Evolutionary conservation across 2,797 vertebrate genomes (phyloP).

Genomic region (Synanceia verrucosa): DNA sequence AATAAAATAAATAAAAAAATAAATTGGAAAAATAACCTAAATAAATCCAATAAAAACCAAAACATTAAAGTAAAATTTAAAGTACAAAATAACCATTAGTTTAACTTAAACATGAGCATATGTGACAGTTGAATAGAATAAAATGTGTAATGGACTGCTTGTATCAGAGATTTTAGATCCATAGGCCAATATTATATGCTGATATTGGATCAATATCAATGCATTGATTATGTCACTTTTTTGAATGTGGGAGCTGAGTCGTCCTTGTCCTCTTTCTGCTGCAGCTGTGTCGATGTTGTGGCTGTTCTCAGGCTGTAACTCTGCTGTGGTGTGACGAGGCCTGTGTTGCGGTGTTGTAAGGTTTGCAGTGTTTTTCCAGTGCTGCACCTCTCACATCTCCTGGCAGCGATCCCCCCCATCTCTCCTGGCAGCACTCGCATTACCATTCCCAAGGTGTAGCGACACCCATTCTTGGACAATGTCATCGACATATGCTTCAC

Average conservation of each 20-base stretch:
- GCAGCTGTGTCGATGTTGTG: conserved; percentile 14
- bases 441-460: conserved; percentile 25
- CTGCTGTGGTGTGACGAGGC: conserved; percentile 23
- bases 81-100: too few relatives aligned
- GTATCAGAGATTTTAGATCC: too few relatives aligned
- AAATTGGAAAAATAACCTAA: too few relatives aligned
- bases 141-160: too few relatives aligned
- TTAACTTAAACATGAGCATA: too few relatives aligned
- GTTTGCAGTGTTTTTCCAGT: conserved; percentile 15
- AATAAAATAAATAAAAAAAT: too few relatives aligned
- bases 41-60: too few relatives aligned
- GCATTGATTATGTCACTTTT: too few relatives aligned
- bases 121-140: too few relatives aligned
- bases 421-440: conserved; percentile 39
- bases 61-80: too few relatives aligned
- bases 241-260: neutral
- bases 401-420: conserved; percentile 29
- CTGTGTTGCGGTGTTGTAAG: conserved; percentile 19
- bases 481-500: conserved; percentile 46
- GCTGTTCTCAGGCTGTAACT: neutral
- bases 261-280: neutral
- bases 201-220: too few relatives aligned
- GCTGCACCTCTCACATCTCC: conserved; percentile 23
- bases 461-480: conserved; percentile 31
- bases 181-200: too few relatives aligned